Evolutionary conservation across 2,797 vertebrate genomes (phyloP).

Genomic region (Huso huso): DNA sequence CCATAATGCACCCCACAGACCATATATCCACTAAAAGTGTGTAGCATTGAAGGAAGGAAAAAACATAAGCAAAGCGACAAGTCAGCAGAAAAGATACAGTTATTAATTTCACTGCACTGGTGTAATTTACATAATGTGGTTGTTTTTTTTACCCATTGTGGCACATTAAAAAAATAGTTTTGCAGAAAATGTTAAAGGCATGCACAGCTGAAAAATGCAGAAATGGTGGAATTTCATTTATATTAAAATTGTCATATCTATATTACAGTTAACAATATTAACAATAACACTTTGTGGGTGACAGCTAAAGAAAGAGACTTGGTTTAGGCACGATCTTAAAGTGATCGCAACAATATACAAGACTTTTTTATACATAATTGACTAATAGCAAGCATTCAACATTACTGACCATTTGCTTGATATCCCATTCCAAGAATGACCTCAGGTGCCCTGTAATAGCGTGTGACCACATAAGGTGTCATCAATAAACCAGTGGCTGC

Average conservation of each 20-base stretch:
- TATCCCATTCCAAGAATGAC: conserved; percentile 99
- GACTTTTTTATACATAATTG: too few relatives aligned
- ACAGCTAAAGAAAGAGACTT: too few relatives aligned
- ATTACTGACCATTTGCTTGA: conserved; percentile 92
- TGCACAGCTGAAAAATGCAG: conserved; percentile 15
- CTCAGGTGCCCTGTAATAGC: conserved; percentile 98
- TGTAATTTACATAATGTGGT: conserved; percentile 39
- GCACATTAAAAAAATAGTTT: not conserved
- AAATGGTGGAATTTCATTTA: not conserved
- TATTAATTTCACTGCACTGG: not conserved
- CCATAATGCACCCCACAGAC: conserved; percentile 99
- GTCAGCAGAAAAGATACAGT: conserved; percentile 51
- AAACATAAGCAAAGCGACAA: conserved; percentile 64
- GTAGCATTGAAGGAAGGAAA: conserved; percentile 68
- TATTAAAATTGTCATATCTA: too few relatives aligned
- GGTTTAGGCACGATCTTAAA: too few relatives aligned
- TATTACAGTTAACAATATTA: too few relatives aligned
- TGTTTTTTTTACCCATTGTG: conserved; percentile 37
- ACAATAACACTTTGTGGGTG: too few relatives aligned
- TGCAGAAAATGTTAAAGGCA: conserved; percentile 15
- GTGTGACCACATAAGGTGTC: conserved; percentile 97
- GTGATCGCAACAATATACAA: too few relatives aligned
- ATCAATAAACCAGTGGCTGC: conserved; percentile 97
- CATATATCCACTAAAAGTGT: conserved; percentile 95
- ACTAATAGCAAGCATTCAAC: not conserved